These are phyloP conservation scores for Sussaba pulchella DNA, from an alignment of 2,888 invertebrate genomes.

Conservation along the genomic window DNA sequence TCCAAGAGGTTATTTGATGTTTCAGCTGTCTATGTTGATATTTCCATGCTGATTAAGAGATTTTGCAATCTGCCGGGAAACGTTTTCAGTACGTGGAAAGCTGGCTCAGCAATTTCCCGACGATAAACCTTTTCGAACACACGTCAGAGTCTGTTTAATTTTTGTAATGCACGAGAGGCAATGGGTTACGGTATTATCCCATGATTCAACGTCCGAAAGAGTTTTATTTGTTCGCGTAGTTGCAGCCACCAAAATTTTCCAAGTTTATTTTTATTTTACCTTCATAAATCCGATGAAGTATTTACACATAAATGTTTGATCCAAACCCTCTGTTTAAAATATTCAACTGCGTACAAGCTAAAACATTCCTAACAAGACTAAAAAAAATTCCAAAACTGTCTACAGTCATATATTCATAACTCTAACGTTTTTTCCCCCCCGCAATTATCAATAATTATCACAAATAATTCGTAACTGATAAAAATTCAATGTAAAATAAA, in stretches of 20 bases:
- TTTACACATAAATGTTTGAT: no score
- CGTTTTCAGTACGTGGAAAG: background rate
- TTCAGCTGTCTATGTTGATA: background rate
- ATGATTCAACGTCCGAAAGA: background rate
- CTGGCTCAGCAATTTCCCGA: slow-evolving; percentile 3
- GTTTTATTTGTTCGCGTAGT: background rate
- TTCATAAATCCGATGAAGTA: no score
- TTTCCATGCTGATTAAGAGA: slow-evolving; percentile 11
- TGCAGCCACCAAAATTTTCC: no score
- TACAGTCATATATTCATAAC: no score
- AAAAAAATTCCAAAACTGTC: no score
- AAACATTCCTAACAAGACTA: no score
- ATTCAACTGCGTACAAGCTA: no score
- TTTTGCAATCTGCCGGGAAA: background rate
- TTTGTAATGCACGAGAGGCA: background rate
- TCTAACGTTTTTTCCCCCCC: no score
- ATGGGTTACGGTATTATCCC: background rate
- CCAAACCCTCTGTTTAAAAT: no score
- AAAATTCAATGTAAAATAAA: background rate
- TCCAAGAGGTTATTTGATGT: no score
- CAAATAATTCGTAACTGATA: background rate
- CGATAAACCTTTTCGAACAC: background rate
- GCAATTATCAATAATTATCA: no score
- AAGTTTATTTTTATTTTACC: no score
- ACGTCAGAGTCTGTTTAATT: background rate